Conservation (phyloP, 30 jellyfish, hydroid and myxozoan genomes). For the Cassiopea xamachana region DNA sequence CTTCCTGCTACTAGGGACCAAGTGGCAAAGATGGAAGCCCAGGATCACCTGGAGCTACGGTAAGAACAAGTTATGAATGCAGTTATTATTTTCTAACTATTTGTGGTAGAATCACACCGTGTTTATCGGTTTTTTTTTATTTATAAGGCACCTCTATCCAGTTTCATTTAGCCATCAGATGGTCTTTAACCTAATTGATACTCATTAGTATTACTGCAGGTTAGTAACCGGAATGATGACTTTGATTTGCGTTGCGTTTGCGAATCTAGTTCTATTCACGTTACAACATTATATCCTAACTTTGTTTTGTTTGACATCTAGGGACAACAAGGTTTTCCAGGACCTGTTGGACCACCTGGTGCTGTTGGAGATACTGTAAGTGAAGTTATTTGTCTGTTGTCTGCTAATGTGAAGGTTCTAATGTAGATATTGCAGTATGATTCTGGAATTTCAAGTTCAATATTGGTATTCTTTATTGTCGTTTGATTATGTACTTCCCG, state of each 20-base stretch:
- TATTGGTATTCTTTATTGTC: neutral
- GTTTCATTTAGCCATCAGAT: too few species aligned
- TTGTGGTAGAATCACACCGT: too few species aligned
- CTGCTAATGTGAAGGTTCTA: neutral
- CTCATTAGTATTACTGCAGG: too few species aligned
- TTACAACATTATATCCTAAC: too few species aligned
- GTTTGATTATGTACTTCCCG: too few species aligned
- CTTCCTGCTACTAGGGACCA: slow-evolving; percentile 48
- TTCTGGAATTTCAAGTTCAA: neutral
- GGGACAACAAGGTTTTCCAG: slow-evolving; percentile 87
- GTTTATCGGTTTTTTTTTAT: too few species aligned
- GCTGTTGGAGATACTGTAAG: slow-evolving; percentile 83
- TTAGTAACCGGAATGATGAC: too few species aligned
- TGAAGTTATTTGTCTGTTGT: neutral
- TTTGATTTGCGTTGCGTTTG: too few species aligned
- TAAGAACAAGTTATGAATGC: neutral
- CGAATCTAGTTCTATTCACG: too few species aligned
- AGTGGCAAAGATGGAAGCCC: slow-evolving; percentile 74
- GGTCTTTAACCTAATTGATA: too few species aligned
- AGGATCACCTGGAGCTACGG: slow-evolving; percentile 81
- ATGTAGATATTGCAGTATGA: neutral
- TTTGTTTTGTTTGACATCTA: neutral
- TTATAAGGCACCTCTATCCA: too few species aligned
- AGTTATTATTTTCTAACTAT: too few species aligned
- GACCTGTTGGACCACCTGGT: slow-evolving; percentile 93